Evolutionary conservation across 2,888 invertebrate species (phyloP).

Genomic region (Orchestes rusci): DNA sequence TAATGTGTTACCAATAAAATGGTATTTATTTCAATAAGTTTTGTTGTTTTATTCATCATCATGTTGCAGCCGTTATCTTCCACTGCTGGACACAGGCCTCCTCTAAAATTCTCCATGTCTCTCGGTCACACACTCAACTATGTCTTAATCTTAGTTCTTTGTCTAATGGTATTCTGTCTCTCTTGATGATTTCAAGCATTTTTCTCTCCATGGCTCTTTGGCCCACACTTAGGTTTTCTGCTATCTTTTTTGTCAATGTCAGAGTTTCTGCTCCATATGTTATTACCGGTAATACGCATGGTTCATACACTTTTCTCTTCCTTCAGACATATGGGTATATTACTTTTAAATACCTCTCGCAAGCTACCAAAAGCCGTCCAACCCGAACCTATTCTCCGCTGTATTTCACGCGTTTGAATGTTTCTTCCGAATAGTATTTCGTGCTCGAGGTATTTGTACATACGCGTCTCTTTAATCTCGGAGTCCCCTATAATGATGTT

Average conservation of each 20-base stretch:
- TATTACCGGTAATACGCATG: no score
- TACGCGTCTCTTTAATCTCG: neutral
- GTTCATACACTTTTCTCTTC: constrained; percentile 1
- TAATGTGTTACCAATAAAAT: no score
- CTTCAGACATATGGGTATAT: constrained; percentile 1
- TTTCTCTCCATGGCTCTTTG: constrained; percentile 1
- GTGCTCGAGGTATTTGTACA: neutral
- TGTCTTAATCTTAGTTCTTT: neutral
- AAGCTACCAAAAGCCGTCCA: neutral
- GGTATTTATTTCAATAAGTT: no score
- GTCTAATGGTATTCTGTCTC: neutral
- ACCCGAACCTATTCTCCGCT: constrained; percentile 1
- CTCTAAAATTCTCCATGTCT: no score
- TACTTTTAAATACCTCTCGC: no score
- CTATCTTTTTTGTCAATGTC: constrained; percentile 1
- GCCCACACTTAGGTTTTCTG: constrained; percentile 2
- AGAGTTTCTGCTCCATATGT: constrained; percentile 1
- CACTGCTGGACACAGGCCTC: no score
- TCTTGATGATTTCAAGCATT: constrained; percentile 1
- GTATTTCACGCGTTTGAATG: neutral
- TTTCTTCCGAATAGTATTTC: neutral
- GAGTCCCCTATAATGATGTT: neutral
- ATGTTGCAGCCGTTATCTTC: no score
- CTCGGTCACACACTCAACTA: no score
- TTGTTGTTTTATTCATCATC: no score